Evolutionary conservation across 2,888 invertebrate genomes (phyloP).

Genomic region (Megalurothrips usitatus): DNA sequence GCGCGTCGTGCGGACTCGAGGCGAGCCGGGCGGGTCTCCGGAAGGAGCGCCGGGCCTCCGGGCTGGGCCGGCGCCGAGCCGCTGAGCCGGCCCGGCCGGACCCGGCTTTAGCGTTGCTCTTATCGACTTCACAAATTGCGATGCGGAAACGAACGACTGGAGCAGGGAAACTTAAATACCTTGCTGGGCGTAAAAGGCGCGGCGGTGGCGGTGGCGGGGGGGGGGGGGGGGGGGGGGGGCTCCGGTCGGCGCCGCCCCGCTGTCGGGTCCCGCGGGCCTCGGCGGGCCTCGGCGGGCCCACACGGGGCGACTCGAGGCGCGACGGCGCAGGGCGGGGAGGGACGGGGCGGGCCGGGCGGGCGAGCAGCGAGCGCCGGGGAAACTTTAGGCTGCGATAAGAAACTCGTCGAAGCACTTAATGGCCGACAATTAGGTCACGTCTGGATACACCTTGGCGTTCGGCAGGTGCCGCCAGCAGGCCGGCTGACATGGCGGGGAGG

Average conservation of each 20-base stretch:
- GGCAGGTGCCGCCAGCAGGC: not conserved
- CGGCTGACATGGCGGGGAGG: no score
- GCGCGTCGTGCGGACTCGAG: not conserved
- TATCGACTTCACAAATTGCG: no score
- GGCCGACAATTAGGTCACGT: not conserved
- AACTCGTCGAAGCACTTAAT: slow-evolving; percentile 22
- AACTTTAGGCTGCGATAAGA: slow-evolving; percentile 11
- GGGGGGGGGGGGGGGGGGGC: no score
- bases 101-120: not conserved
- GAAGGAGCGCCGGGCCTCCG: no score
- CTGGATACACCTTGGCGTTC: not conserved
- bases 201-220: not conserved
- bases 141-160: no score
- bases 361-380: not conserved
- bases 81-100: not conserved
- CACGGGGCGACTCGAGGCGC: not conserved
- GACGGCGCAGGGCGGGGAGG: not conserved
- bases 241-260: not conserved
- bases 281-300: not conserved
- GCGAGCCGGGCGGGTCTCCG: no score
- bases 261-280: not conserved
- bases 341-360: not conserved
- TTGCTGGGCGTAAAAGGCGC: not conserved
- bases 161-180: no score
- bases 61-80: no score